Percentiles rank a stretch among this genome's conserved stretches.
Evolutionary conservation across 2,888 invertebrate genomes (phyloP).

Genomic region (Embidobia sp.): DNA sequence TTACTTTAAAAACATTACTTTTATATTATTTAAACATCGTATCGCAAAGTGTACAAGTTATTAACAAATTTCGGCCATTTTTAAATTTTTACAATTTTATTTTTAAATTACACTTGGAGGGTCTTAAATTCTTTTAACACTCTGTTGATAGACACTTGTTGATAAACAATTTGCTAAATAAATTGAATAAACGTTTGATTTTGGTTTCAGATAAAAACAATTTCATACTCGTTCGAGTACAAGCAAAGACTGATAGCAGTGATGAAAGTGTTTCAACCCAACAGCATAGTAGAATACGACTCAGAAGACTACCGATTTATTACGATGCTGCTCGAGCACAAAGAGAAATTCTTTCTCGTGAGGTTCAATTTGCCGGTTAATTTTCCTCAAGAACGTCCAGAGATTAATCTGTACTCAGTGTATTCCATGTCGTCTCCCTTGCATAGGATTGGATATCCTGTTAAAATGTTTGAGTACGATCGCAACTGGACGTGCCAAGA

Average conservation of each 20-base stretch:
- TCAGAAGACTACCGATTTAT: conserved; percentile 77
- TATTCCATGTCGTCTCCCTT: conserved; percentile 15
- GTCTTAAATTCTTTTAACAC: too few relatives aligned
- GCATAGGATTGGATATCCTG: neutral
- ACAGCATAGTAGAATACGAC: conserved; percentile 82
- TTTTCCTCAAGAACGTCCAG: conserved; percentile 84
- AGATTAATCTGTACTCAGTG: conserved; percentile 83
- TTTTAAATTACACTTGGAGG: too few relatives aligned
- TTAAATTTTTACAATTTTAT: too few relatives aligned
- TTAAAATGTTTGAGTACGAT: conserved; percentile 76
- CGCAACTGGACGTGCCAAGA: conserved; percentile 70
- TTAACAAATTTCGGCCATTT: too few relatives aligned
- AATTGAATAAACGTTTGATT: neutral
- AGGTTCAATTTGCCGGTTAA: conserved; percentile 73
- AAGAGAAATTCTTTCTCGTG: conserved; percentile 81
- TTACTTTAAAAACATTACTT: too few relatives aligned
- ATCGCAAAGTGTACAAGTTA: too few relatives aligned
- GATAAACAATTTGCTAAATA: too few relatives aligned
- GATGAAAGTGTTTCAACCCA: conserved; percentile 74
- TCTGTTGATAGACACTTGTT: too few relatives aligned
- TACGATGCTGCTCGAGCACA: conserved; percentile 79
- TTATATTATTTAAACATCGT: too few relatives aligned
- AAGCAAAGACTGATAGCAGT: conserved; percentile 69
- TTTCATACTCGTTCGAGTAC: conserved; percentile 56
- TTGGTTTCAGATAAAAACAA: conserved; percentile 69